Conservation (phyloP, 2,113 vertebrate species). For the Clupea harengus region DNA sequence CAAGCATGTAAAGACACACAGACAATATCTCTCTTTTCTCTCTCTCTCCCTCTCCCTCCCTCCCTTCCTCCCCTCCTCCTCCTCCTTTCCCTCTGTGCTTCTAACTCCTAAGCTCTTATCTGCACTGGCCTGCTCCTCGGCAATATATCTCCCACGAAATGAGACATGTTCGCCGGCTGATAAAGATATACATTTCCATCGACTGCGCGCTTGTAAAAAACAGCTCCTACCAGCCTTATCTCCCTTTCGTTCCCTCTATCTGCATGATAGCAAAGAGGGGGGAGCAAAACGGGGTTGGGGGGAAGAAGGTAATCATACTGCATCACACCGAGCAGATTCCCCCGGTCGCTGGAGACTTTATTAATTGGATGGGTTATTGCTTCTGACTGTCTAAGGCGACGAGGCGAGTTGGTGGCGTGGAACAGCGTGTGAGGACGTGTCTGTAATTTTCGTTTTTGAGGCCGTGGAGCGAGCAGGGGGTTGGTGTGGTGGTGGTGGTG, state of each 20-base stretch:
- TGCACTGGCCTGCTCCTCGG: not conserved
- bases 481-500: not conserved
- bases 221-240: conserved; percentile 43
- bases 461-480: conserved; percentile 17
- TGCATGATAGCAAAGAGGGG: conserved; percentile 34
- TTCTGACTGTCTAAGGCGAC: conserved; percentile 34
- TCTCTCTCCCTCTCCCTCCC: conserved; percentile 7
- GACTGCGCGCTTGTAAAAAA: conserved; percentile 38
- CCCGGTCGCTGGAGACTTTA: conserved; percentile 35
- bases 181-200: conserved; percentile 40
- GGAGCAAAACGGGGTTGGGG: not conserved
- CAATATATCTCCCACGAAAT: conserved; percentile 30
- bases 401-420: not conserved
- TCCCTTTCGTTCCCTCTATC: conserved; percentile 31
- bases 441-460: conserved; percentile 34
- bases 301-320: conserved; percentile 39
- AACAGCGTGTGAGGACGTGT: conserved; percentile 16
- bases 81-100: not conserved
- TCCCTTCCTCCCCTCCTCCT: conserved; percentile 6
- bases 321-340: conserved; percentile 25
- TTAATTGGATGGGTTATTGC: conserved; percentile 51
- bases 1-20: conserved; percentile 2
- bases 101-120: conserved; percentile 20
- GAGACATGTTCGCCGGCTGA: conserved; percentile 34
- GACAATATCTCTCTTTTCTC: conserved; percentile 14